phyloP scores from a whole-genome alignment of 2,113 vertebrate genomes.

The Muntiacus muntjak region DNA sequence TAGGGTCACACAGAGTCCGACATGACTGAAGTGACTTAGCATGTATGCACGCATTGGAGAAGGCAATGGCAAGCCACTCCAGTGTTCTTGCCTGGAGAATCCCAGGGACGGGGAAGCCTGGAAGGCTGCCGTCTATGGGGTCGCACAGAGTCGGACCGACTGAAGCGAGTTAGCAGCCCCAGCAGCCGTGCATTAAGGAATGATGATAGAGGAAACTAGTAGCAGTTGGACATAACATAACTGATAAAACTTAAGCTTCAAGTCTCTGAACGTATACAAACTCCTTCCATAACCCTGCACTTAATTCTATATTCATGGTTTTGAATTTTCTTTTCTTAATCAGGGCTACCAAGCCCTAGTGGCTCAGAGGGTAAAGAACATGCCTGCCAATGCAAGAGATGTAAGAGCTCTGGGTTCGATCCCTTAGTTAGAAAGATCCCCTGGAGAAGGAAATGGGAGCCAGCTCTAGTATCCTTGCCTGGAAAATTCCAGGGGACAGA shows the following conservation, averaged over 20 bases:
- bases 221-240: background rate
- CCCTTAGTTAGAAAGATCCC: background rate
- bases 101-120: background rate
- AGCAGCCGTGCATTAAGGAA: background rate
- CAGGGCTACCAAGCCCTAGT: background rate
- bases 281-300: background rate
- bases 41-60: background rate
- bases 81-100: background rate
- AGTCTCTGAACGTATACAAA: background rate
- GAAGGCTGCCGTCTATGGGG: background rate
- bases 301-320: background rate
- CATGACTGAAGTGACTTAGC: background rate
- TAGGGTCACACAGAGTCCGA: rapidly evolving
- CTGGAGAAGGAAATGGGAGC: background rate
- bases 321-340: background rate
- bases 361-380: background rate
- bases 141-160: rapidly evolving
- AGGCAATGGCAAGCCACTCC: background rate
- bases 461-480: background rate
- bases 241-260: background rate
- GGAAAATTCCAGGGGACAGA: background rate
- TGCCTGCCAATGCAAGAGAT: background rate
- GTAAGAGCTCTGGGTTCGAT: background rate
- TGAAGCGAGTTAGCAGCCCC: background rate
- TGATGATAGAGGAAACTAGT: background rate